Percentiles rank a stretch among this genome's conserved stretches.
Conservation (phyloP, 2,797 vertebrate genomes). For the Triplophysa bombifrons region DNA sequence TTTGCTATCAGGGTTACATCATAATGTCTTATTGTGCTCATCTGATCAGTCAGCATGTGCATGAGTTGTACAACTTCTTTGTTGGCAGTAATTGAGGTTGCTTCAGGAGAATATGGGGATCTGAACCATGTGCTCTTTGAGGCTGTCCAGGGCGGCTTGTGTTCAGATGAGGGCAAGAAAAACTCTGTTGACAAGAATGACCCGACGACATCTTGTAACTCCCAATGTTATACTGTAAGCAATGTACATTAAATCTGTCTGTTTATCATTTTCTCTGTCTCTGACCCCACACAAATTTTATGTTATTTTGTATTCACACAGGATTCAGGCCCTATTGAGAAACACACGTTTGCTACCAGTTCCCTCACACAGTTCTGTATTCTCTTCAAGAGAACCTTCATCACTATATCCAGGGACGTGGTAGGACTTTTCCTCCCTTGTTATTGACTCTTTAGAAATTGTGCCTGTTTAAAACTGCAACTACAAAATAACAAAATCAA, state of each 20-base stretch:
- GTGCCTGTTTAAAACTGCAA: neutral
- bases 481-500: neutral
- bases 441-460: neutral
- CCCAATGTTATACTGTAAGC: conserved; percentile 78
- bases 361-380: conserved; percentile 95
- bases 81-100: conserved; percentile 92
- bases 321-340: conserved; percentile 89
- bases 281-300: neutral
- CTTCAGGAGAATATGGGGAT: conserved; percentile 97
- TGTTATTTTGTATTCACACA: conserved; percentile 53
- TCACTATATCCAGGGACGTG: conserved; percentile 92
- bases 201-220: conserved; percentile 73
- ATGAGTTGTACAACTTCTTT: conserved; percentile 12
- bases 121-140: conserved; percentile 94
- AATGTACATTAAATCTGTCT: neutral
- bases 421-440: conserved; percentile 68
- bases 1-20: too few relatives aligned
- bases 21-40: too few relatives aligned
- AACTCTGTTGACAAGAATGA: conserved; percentile 85
- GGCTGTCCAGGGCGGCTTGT: conserved; percentile 93
- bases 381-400: conserved; percentile 94
- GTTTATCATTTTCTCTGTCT: neutral
- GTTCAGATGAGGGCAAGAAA: conserved; percentile 88
- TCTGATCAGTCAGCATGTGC: too few relatives aligned
- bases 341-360: conserved; percentile 94